Conservation (phyloP, 2,113 vertebrate species). For the Dendropsophus ebraccatus region DNA sequence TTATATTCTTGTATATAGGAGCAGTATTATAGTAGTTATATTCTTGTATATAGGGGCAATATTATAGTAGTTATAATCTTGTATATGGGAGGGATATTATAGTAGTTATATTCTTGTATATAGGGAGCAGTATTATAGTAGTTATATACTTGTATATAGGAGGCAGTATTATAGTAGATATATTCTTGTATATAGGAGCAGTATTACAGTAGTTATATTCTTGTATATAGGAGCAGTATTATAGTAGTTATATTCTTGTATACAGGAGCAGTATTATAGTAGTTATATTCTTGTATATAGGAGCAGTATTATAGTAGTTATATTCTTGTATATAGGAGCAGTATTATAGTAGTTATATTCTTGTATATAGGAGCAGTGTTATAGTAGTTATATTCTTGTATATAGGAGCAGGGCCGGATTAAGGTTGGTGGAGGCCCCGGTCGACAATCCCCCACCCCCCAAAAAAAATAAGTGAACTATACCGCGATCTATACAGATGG, state of each 20-base stretch:
- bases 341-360: conserved; percentile 10
- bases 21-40: conserved; percentile 7
- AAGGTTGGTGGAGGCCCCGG: too few species aligned
- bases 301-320: too few species aligned
- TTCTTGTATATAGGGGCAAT: not conserved
- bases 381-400: conserved; percentile 21
- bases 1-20: conserved; percentile 7
- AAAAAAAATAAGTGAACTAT: too few species aligned
- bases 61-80: conserved; percentile 14
- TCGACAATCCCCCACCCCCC: too few species aligned
- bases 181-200: conserved; percentile 1
- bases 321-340: not conserved
- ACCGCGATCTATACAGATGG: too few species aligned
- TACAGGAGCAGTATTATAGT: conserved; percentile 14
- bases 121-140: conserved; percentile 7
- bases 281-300: conserved; percentile 20
- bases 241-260: too few species aligned
- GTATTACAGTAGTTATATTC: conserved; percentile 9
- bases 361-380: conserved; percentile 8
- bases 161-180: conserved; percentile 3
- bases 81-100: not conserved
- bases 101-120: conserved; percentile 11
- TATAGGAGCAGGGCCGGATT: not conserved
- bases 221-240: not conserved
- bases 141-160: conserved; percentile 4